Evolutionary conservation across 2,888 invertebrate species (phyloP).

Genomic region (Eristalis tenax): DNA sequence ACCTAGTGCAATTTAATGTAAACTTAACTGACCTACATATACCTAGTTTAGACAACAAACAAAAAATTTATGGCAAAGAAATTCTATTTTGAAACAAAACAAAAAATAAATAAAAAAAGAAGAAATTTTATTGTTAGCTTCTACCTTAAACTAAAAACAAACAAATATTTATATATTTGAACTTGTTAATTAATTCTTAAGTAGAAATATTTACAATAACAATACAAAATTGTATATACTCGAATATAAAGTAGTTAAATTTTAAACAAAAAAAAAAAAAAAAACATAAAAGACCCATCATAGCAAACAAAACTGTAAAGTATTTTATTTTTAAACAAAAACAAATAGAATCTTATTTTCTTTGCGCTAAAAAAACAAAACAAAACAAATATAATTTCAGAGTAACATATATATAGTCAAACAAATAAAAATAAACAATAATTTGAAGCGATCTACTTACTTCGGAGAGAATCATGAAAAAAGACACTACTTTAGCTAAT

Average conservation of each 20-base stretch:
- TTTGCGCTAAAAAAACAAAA: constrained; percentile 34
- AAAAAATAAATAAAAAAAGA: neutral
- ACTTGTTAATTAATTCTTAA: constrained; percentile 70
- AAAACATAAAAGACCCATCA: constrained; percentile 45
- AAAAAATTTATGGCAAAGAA: neutral
- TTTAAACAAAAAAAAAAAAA: constrained; percentile 28
- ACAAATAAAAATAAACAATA: constrained; percentile 44
- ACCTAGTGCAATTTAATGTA: constrained; percentile 52
- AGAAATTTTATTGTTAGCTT: constrained; percentile 34
- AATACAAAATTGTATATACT: constrained; percentile 21
- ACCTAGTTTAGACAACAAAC: neutral
- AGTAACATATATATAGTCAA: constrained; percentile 31
- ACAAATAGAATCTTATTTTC: neutral
- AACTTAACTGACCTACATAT: constrained; percentile 47
- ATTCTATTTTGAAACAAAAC: constrained; percentile 33
- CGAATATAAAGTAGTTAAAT: constrained; percentile 25
- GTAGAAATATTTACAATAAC: constrained; percentile 63
- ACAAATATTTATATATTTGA: constrained; percentile 42
- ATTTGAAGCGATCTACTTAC: constrained; percentile 64
- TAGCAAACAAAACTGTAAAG: constrained; percentile 5
- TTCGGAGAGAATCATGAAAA: constrained; percentile 69
- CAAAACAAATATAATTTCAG: constrained; percentile 31
- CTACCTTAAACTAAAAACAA: constrained; percentile 29
- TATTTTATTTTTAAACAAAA: constrained; percentile 43
- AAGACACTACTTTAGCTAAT: constrained; percentile 69